Base-by-base conservation (phyloP, 2,888 invertebrate species). In the Andrena praecox region DNA sequence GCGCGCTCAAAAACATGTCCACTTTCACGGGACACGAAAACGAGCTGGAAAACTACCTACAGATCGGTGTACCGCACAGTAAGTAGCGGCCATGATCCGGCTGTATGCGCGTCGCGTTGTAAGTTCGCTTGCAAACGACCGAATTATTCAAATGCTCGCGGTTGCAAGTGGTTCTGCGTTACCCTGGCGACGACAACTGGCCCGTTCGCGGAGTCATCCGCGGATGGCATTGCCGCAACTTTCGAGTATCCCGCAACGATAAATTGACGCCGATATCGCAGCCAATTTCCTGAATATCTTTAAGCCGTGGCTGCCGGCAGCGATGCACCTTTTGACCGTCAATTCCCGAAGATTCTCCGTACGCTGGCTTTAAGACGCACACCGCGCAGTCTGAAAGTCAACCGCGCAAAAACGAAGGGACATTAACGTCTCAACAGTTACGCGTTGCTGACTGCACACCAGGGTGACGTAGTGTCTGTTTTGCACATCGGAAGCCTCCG, bases 261-360 rank as follows among this genome's bases (percentile, higher is more conserved):
- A 92, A 92, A 92, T 93, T 91, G 90, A 87, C 86, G 89, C 85
- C 89, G 91, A 93, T 92, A 92, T 92, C 90, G 91, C 88, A 89
- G 87, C 90, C 93, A 92, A 93, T 93, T 93, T 93, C 89, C 89
- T 82, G 87, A 91, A 91, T 92, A 90, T 89, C 89, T 91, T 91
- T 87, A 89, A 92, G 90, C 90, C 89, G 87, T 89, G 84, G 86
- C 82, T 72, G 74, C 68, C 35, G 54, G 12, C 12, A 73, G 70
- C 33, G 10, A 54, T 64, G 64, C 52, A 20, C 59, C 12, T 67
- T 35, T 31, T 42, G 20, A 31, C 16, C 54, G 63, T 59, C 69
- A 10, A 29, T 76, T 70, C 64, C 56, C 56, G 16, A 71, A 56
- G n/a, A 27, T 31, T 16, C 50, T 70, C 50, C 52, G 31, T 27